Evolutionary conservation across 1,140 invertebrate genomes (phyloP).

Genomic region (Sarcophaga peregrina): DNA sequence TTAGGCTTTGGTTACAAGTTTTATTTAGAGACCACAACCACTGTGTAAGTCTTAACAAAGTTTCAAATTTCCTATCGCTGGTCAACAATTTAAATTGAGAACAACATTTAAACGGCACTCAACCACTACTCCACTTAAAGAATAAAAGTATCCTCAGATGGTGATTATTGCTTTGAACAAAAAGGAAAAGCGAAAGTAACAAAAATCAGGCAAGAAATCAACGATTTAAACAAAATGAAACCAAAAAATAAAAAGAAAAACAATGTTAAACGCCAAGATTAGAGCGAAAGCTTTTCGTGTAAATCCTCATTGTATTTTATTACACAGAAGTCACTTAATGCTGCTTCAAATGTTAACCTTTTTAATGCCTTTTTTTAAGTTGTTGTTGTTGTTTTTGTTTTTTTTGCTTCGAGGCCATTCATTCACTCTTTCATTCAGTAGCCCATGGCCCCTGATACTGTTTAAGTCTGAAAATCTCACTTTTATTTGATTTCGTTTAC

Average conservation of each 20-base stretch:
- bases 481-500: too few species aligned
- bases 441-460: too few species aligned
- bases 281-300: conserved; percentile 15
- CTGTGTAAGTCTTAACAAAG: too few species aligned
- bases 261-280: conserved; percentile 37
- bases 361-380: conserved; percentile 33
- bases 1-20: too few species aligned
- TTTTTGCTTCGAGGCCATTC: too few species aligned
- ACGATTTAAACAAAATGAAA: neutral
- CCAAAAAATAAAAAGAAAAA: neutral
- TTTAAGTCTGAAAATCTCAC: too few species aligned
- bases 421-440: too few species aligned
- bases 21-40: too few species aligned
- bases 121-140: too few species aligned
- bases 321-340: conserved; percentile 34
- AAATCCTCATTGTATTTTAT: conserved; percentile 34
- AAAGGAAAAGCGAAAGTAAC: too few species aligned
- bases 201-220: neutral
- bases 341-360: neutral
- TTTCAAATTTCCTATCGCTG: neutral
- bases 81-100: too few species aligned
- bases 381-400: too few species aligned
- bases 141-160: neutral
- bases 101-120: neutral
- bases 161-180: conserved; percentile 28